Evolutionary conservation across 2,888 invertebrate species (phyloP), one percentile per base, ranked within the genome.

Genomic region (Monoplex corrugatus): DNA sequence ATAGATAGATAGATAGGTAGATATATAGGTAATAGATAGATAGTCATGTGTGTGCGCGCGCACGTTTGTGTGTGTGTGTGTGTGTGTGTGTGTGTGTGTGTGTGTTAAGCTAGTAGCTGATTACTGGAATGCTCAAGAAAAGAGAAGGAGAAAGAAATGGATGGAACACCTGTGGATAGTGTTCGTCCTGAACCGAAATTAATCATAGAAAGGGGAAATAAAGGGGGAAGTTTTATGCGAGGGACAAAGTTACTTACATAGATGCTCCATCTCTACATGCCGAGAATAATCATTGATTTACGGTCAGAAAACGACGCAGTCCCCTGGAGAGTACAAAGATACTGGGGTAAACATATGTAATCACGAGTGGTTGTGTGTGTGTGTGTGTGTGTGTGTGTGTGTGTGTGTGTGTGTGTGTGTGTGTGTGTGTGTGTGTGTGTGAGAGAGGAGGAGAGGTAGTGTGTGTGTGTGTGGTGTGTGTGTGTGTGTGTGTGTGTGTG

Each of bases 31-130:
- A 38, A 8, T 8, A 75, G 75, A 35, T 6, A 28, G 75, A 28
- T n/a, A 35, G 10, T 75, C 35, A 28, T 75, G 75, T 75, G 75
- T 75, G 75, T 28, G 75, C 35, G 75, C 35, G 75, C 35, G 75
- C 35, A 28, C 35, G 75, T 28, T 8, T 75, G 75, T 75, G 75
- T 75, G 75, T 75, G 75, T 75, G 75, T 75, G 75, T 75, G 75
- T 75, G 75, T 75, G 75, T 75, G 75, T 75, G 75, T 75, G 75
- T 75, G 75, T 28, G 75, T 75, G 75, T 75, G 32, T 75, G 75
- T 75, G n/a, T 75, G n/a, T 8, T n/a, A n/a, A n/a, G n/a, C n/a
- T 63, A 23, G 63, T 19, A 19, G 63, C 19, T 19, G 35, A 32
- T 16, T 16, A 32, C 13, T 19, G 13, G 78, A 78, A 32, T 19